phyloP scores from a whole-genome alignment of 1,140 invertebrate genomes.

The Gonatopus flavifemur region DNA sequence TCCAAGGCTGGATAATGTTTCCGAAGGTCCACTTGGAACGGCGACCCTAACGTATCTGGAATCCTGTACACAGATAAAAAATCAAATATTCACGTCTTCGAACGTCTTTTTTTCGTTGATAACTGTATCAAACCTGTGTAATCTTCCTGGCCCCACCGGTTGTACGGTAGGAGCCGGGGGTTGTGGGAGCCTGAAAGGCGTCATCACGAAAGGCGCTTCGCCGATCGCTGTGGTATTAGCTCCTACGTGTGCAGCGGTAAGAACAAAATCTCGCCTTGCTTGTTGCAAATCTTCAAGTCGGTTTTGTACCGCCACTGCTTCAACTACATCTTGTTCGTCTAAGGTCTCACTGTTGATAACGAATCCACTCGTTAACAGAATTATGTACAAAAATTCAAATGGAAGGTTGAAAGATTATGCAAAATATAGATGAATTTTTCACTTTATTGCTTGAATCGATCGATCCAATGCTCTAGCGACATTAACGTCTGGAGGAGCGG shows the following conservation, averaged over 20 bases:
- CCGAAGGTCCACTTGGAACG: conserved; percentile 20
- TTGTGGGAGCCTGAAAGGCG: neutral
- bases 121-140: neutral
- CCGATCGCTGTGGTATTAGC: conserved; percentile 25
- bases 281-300: conserved; percentile 37
- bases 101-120: neutral
- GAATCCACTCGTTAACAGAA: neutral
- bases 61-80: conserved; percentile 1
- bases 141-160: neutral
- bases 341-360: conserved; percentile 22
- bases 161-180: neutral
- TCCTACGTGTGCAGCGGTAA: conserved; percentile 37
- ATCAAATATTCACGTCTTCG: neutral
- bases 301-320: conserved; percentile 24
- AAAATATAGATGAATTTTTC: conserved; percentile 2
- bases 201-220: neutral
- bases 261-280: conserved; percentile 42
- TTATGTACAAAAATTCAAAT: too few species aligned
- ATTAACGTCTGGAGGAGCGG: neutral
- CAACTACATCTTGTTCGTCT: conserved; percentile 38
- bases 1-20: conserved; percentile 24
- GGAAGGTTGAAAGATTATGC: too few species aligned
- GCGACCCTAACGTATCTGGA: conserved; percentile 18
- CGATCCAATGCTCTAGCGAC: conserved; percentile 19
- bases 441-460: conserved; percentile 36